These are phyloP conservation scores for Pagetopsis macropterus DNA, from an alignment of 2,797 vertebrate species.

Conservation along the genomic window DNA sequence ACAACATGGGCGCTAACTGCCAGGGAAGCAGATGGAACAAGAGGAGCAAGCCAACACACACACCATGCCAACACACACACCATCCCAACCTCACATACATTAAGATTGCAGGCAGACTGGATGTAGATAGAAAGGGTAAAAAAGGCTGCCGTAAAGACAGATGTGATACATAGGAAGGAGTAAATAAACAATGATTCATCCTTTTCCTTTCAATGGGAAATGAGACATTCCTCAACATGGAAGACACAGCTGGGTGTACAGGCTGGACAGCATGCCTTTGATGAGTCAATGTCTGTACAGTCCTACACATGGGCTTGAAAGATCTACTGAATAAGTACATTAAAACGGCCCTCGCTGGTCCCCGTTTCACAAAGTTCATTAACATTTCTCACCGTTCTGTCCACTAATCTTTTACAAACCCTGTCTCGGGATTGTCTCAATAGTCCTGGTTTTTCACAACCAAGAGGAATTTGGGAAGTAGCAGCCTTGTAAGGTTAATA, in stretches of 20 bases:
- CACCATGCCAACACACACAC: slow-evolving; percentile 8
- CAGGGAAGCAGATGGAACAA: slow-evolving; percentile 26
- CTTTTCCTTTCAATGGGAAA: slow-evolving; percentile 21
- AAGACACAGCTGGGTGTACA: slow-evolving; percentile 17
- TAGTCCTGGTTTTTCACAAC: not conserved
- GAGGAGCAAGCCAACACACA: slow-evolving; percentile 3
- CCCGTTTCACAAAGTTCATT: not conserved
- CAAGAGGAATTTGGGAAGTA: slow-evolving; percentile 17
- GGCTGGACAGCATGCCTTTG: slow-evolving; percentile 20
- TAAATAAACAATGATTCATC: slow-evolving; percentile 36
- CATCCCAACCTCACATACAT: slow-evolving; percentile 1
- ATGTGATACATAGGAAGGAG: slow-evolving; percentile 47
- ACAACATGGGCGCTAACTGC: slow-evolving; percentile 28
- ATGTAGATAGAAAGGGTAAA: slow-evolving; percentile 17
- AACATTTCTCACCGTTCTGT: not conserved
- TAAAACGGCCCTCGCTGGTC: not conserved
- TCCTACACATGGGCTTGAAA: slow-evolving; percentile 1
- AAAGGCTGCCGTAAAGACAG: slow-evolving; percentile 8
- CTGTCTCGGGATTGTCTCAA: not conserved
- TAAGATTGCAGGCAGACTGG: not conserved
- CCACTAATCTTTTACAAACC: slow-evolving; percentile 13
- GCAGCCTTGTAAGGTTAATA: slow-evolving; percentile 28
- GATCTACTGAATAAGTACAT: not conserved
- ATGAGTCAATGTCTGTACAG: slow-evolving; percentile 17
- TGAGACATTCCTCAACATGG: slow-evolving; percentile 30